Evolutionary conservation across 1,140 invertebrate species (phyloP), one percentile per base, ranked within the genome.

Genomic region (Patella vulgata): DNA sequence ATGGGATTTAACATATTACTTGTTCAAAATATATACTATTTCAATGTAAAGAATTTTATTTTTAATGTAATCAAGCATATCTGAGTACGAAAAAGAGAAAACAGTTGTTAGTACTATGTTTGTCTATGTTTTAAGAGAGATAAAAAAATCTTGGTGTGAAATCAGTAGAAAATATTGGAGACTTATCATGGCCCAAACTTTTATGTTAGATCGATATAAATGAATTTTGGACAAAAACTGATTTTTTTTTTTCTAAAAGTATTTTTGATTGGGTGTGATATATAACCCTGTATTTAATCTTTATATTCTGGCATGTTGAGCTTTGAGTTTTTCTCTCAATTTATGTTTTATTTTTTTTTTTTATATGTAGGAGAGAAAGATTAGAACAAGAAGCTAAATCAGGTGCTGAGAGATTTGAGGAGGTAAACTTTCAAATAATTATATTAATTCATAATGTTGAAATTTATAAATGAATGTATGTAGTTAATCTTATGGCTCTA

Each of bases 301-400:
- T 44, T 44, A 44, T 44, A n/a, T n/a, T n/a, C 23, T 44, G 30
- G 30, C 3, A 42, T 46, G 40, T 31, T 21, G 30, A 28, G 43
- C 8, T n/a, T 59, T 8, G 11, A 48, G 27, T 52, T 28, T 14
- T 51, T 3, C 8, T 17, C 30, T 36, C 40, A 17, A 28, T 25
- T 63, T 33, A 12, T 50, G 11, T 5, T 4, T 19, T 51, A 31
- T 61, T 57, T 63, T 55, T 46, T 47, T 60, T 68, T n/a, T n/a
- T n/a, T n/a, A n/a, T n/a, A n/a, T 66, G 19, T 44, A 82, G 90
- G 28, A 73, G 89, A n/a, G 78, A 87, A 63, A 87, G 87, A 74
- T 81, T 93, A 9, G 89, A 92, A 74, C 87, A 88, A 55, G 91
- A 92, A 77, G 88, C 89, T 1, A 79, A 85, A 54, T 82, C 87